phyloP scores from a whole-genome alignment of 2,797 vertebrate genomes.

The Smutsia gigantea region DNA sequence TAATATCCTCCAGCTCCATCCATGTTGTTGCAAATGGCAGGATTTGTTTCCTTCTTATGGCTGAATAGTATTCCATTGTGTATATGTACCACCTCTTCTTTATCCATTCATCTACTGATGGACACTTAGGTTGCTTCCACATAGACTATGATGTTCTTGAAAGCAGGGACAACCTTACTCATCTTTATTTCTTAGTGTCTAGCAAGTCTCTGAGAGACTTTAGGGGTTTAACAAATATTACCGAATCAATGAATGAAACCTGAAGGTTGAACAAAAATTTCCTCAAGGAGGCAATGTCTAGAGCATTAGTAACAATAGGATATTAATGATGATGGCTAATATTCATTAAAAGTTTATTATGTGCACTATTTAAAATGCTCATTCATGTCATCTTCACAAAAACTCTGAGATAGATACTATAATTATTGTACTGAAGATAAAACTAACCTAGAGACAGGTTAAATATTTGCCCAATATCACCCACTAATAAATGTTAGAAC shows the following conservation, averaged over 20 bases:
- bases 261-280: background rate
- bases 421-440: background rate
- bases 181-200: slow-evolving; percentile 4
- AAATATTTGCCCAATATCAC: background rate
- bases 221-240: background rate
- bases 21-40: too few relatives aligned
- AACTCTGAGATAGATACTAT: background rate
- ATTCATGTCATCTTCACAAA: background rate
- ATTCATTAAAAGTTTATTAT: background rate
- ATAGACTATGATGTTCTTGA: background rate
- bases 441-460: background rate
- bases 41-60: too few relatives aligned
- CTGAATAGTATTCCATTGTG: too few relatives aligned
- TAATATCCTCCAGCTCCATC: too few relatives aligned
- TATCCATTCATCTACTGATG: too few relatives aligned
- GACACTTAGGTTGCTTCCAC: too few relatives aligned
- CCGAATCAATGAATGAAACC: background rate
- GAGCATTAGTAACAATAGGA: background rate
- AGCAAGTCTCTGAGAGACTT: background rate
- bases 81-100: too few relatives aligned
- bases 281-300: background rate
- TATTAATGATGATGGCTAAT: background rate
- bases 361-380: background rate
- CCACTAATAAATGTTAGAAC: background rate
- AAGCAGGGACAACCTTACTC: background rate